A percentile compares a stretch with the other conserved stretches of the same genome.
Evolutionary conservation across 2,797 vertebrate genomes (phyloP).

Genomic region (Urophycis tenuis): DNA sequence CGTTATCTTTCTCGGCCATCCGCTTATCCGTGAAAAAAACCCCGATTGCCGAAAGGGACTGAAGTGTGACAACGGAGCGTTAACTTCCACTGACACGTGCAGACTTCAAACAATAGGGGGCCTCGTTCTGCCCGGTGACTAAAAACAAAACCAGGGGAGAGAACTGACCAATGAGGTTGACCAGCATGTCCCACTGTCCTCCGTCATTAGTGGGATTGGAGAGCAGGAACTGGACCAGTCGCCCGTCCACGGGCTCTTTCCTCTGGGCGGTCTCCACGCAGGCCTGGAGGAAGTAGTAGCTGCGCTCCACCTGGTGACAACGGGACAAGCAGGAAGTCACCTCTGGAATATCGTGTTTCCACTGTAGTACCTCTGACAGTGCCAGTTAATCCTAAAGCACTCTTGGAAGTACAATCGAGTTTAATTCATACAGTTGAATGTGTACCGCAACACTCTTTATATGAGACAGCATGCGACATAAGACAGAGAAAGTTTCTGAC

Average conservation of each 20-base stretch:
- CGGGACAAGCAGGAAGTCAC: neutral
- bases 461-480: neutral
- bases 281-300: slow-evolving; percentile 89
- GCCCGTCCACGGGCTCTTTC: slow-evolving; percentile 87
- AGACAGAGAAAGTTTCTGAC: neutral
- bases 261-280: slow-evolving; percentile 89
- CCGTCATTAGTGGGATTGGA: slow-evolving; percentile 92
- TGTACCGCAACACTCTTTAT: neutral
- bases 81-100: neutral
- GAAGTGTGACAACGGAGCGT: neutral
- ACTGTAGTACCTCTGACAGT: too few relatives aligned
- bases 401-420: neutral
- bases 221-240: slow-evolving; percentile 89
- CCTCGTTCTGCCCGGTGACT: neutral
- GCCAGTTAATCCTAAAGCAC: neutral
- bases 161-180: slow-evolving; percentile 90
- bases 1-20: neutral
- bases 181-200: slow-evolving; percentile 98
- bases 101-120: neutral
- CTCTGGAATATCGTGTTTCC: neutral
- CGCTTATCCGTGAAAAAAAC: neutral
- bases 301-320: slow-evolving; percentile 83
- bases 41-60: neutral
- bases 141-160: neutral
- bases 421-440: too few relatives aligned